phyloP scores from a whole-genome alignment of 2,888 invertebrate species.

The Noctua pronuba region DNA sequence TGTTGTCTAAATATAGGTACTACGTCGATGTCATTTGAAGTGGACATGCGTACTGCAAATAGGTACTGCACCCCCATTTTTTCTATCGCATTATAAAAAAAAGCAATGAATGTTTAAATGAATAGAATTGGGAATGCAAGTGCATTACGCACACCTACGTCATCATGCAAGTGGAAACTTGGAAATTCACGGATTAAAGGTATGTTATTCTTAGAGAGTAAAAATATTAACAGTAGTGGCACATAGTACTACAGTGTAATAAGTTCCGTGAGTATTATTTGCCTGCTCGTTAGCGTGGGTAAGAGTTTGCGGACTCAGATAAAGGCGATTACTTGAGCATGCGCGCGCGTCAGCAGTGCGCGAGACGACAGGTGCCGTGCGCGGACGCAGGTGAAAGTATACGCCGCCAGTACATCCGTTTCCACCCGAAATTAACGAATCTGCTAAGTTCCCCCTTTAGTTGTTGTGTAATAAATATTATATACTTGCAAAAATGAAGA shows the following conservation, averaged over 20 bases:
- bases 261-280: constrained; percentile 30
- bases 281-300: constrained; percentile 56
- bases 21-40: constrained; percentile 25
- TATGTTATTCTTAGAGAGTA: constrained; percentile 1
- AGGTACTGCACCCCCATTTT: not conserved
- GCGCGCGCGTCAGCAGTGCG: constrained; percentile 73
- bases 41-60: not conserved
- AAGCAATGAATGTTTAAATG: not conserved
- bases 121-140: not conserved
- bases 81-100: not conserved
- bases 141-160: not conserved
- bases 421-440: constrained; percentile 71
- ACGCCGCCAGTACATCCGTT: constrained; percentile 81
- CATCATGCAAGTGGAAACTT: not conserved
- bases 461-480: constrained; percentile 30
- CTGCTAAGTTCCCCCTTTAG: constrained; percentile 24
- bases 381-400: constrained; percentile 83
- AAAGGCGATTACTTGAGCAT: constrained; percentile 62
- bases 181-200: not conserved
- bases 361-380: constrained; percentile 73
- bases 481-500: constrained; percentile 3
- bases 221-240: not conserved
- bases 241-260: constrained; percentile 21
- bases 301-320: constrained; percentile 69
- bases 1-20: constrained; percentile 41